Evolutionary conservation across 2,888 invertebrate species (phyloP).

Genomic region (Xylophagus ater): DNA sequence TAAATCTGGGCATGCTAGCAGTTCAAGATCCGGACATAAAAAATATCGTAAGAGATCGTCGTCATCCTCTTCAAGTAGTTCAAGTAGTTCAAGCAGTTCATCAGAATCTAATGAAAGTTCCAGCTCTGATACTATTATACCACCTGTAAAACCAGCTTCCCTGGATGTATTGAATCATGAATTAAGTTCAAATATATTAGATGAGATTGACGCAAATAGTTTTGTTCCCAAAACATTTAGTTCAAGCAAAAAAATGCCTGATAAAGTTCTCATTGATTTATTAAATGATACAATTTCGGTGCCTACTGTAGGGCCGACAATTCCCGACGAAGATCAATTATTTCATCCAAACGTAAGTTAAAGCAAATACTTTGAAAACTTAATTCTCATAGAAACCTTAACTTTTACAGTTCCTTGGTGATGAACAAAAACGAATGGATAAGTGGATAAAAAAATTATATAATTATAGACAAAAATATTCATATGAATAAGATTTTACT

Average conservation of each 20-base stretch:
- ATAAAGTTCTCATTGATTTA: slow-evolving; percentile 57
- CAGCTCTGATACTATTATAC: too few relatives aligned
- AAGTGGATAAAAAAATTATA: slow-evolving; percentile 64
- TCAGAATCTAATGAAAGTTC: too few relatives aligned
- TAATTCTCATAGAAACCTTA: too few relatives aligned
- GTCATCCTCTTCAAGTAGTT: too few relatives aligned
- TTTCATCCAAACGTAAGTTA: slow-evolving; percentile 55
- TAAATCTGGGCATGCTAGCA: too few relatives aligned
- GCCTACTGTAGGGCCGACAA: slow-evolving; percentile 41
- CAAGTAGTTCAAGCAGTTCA: too few relatives aligned
- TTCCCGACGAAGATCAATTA: slow-evolving; percentile 47
- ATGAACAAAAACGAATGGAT: slow-evolving; percentile 55
- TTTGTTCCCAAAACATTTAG: slow-evolving; percentile 52
- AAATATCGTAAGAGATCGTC: too few relatives aligned
- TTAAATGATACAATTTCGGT: slow-evolving; percentile 58
- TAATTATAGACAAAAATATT: slow-evolving; percentile 51
- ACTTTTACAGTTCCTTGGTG: slow-evolving; percentile 54
- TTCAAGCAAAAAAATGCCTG: slow-evolving; percentile 49
- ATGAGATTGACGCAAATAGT: slow-evolving; percentile 57
- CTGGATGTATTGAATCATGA: slow-evolving; percentile 21
- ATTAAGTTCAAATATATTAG: slow-evolving; percentile 42
- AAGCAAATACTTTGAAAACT: slow-evolving; percentile 8
- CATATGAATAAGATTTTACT: slow-evolving; percentile 35
- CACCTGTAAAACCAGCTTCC: slow-evolving; percentile 19
- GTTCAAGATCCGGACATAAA: too few relatives aligned